Conservation (phyloP, 2,113 vertebrate species). For the Plectropomus leopardus region DNA sequence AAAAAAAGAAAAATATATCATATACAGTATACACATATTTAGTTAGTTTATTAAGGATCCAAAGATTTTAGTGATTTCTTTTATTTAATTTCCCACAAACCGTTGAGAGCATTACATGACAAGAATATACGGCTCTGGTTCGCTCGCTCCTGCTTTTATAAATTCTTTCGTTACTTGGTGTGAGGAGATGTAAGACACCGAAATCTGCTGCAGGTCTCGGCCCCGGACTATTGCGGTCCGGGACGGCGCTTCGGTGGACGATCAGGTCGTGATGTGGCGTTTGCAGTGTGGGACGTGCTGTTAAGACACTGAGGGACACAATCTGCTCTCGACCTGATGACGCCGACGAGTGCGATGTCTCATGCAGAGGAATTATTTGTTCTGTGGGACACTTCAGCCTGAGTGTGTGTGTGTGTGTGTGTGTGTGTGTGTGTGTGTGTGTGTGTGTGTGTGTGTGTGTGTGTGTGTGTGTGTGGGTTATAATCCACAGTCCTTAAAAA, state of each 20-base stretch:
- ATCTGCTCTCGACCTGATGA: constrained; percentile 47
- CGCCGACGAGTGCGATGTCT: constrained; percentile 15
- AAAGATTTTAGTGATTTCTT: too few relatives aligned
- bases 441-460: not conserved
- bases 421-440: constrained; percentile 5
- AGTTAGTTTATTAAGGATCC: too few relatives aligned
- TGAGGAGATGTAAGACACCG: constrained; percentile 17
- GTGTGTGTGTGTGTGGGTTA: constrained; percentile 1
- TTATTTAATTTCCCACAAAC: too few relatives aligned
- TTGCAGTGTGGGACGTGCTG: constrained; percentile 63
- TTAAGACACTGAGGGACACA: constrained; percentile 49
- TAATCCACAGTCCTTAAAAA: not conserved
- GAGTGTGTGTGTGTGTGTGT: constrained; percentile 1
- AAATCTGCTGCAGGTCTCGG: not conserved
- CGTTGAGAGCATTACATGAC: too few relatives aligned
- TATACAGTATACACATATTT: too few relatives aligned
- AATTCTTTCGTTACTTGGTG: constrained; percentile 6
- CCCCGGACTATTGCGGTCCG: constrained; percentile 15
- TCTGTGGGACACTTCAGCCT: not conserved
- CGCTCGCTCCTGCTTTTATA: constrained; percentile 32
- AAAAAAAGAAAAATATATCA: too few relatives aligned
- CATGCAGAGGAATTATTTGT: constrained; percentile 33
- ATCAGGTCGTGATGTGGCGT: constrained; percentile 38
- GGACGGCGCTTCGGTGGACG: constrained; percentile 26
- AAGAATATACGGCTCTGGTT: too few relatives aligned